phyloP scores from a whole-genome alignment of 1,140 invertebrate species.

The Scaptomyza montana region DNA sequence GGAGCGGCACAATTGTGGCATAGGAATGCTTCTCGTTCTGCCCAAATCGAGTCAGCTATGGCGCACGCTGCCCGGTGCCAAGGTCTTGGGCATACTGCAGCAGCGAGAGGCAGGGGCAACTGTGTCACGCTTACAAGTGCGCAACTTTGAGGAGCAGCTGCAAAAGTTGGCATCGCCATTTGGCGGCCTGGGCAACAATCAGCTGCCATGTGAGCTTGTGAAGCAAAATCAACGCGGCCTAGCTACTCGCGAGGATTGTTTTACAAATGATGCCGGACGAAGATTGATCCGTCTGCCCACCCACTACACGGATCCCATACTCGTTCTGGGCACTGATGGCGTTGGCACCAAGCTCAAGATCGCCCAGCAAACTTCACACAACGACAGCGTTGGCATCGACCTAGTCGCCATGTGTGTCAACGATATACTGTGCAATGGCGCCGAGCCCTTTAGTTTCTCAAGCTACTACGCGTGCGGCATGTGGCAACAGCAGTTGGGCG shows the following conservation, averaged over 20 bases:
- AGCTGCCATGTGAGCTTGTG: conserved; percentile 36
- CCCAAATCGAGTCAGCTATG: conserved; percentile 57
- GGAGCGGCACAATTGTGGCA: conserved; percentile 96
- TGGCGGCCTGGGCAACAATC: conserved; percentile 35
- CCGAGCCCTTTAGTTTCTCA: conserved; percentile 96
- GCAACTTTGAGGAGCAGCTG: conserved; percentile 67
- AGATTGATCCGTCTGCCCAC: conserved; percentile 62
- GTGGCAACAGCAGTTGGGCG: conserved; percentile 89
- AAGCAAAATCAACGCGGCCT: not conserved
- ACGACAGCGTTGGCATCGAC: conserved; percentile 95
- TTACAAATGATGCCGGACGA: conserved; percentile 53
- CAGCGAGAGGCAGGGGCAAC: not conserved
- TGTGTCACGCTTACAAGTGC: conserved; percentile 42
- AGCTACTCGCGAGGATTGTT: conserved; percentile 44
- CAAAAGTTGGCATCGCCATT: conserved; percentile 45
- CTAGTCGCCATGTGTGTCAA: conserved; percentile 99
- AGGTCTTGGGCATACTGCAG: conserved; percentile 71
- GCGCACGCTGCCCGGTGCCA: conserved; percentile 63
- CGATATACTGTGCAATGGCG: conserved; percentile 97
- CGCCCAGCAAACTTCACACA: conserved; percentile 90
- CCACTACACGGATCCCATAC: conserved; percentile 90
- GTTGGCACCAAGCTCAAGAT: conserved; percentile 99
- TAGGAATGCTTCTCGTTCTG: conserved; percentile 93
- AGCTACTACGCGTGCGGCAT: conserved; percentile 97
- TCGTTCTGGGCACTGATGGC: conserved; percentile 98